Percentiles rank a stretch among this genome's conserved stretches.
phyloP scores from a whole-genome alignment of 2,888 invertebrate genomes.

The Ornithoptera priamus region DNA sequence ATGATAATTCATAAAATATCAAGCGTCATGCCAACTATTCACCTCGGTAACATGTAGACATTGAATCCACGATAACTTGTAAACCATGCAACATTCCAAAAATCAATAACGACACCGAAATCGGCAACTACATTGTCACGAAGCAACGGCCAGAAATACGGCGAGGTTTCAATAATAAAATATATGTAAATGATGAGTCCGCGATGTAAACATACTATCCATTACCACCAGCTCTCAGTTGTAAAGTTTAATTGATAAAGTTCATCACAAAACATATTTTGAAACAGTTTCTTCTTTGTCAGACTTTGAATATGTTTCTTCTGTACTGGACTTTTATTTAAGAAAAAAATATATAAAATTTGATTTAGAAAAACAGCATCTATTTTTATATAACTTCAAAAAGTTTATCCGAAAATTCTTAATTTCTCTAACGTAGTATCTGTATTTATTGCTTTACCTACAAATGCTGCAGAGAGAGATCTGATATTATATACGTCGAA shows the following conservation, averaged over 20 bases:
- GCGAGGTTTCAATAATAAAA: constrained; percentile 41
- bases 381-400: too few species aligned
- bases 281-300: too few species aligned
- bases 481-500: too few species aligned
- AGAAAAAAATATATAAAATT: too few species aligned
- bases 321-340: background rate
- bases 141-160: constrained; percentile 67
- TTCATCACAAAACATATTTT: too few species aligned
- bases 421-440: too few species aligned
- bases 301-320: too few species aligned
- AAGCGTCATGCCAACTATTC: constrained; percentile 72
- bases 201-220: background rate
- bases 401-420: too few species aligned
- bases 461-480: too few species aligned
- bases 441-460: too few species aligned
- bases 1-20: constrained; percentile 66
- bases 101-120: constrained; percentile 64
- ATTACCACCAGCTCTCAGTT: background rate
- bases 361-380: too few species aligned
- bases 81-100: constrained; percentile 77
- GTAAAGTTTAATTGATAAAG: background rate
- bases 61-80: constrained; percentile 48
- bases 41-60: constrained; percentile 42
- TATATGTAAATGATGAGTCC: constrained; percentile 42
- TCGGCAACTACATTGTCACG: constrained; percentile 80